Conservation (phyloP, 2,888 invertebrate genomes). For the Drosophila eohydei region DNA sequence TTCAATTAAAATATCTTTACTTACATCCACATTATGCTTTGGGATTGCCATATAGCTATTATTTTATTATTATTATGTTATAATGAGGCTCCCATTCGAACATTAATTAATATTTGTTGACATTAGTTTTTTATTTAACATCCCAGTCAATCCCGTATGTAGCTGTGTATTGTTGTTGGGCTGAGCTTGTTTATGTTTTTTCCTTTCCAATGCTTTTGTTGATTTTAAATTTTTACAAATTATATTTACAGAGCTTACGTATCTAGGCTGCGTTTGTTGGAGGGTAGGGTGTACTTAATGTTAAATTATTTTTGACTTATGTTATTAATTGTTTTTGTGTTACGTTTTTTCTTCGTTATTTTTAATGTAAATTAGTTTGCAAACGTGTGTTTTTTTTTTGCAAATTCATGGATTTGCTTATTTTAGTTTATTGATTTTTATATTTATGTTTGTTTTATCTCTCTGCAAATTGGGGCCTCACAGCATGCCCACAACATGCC, state of each 20-base stretch:
- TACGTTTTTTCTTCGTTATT: neutral
- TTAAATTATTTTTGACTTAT: constrained; percentile 71
- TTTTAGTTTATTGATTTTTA: constrained; percentile 64
- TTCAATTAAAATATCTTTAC: constrained; percentile 58
- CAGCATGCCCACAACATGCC: constrained; percentile 25
- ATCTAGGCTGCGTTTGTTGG: constrained; percentile 72
- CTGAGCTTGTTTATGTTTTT: constrained; percentile 29
- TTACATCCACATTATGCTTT: constrained; percentile 48
- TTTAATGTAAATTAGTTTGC: constrained; percentile 58
- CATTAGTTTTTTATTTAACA: constrained; percentile 30
- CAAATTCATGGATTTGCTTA: constrained; percentile 61
- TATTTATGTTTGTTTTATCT: constrained; percentile 29
- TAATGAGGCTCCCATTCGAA: constrained; percentile 47
- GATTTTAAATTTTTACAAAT: constrained; percentile 62
- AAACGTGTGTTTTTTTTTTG: constrained; percentile 38
- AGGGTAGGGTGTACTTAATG: constrained; percentile 79
- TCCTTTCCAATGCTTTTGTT: constrained; percentile 1
- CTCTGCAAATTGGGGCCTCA: constrained; percentile 33
- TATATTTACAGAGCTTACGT: constrained; percentile 75
- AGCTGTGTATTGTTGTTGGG: constrained; percentile 46
- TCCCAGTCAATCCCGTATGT: constrained; percentile 29
- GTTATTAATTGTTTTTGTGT: constrained; percentile 66
- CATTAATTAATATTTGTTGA: constrained; percentile 66
- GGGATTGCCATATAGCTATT: constrained; percentile 39
- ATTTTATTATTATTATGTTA: constrained; percentile 40